A percentile compares a stretch with the other conserved stretches of the same genome.
phyloP scores from a whole-genome alignment of 1,140 invertebrate genomes.

The Trialeurodes vaporariorum region DNA sequence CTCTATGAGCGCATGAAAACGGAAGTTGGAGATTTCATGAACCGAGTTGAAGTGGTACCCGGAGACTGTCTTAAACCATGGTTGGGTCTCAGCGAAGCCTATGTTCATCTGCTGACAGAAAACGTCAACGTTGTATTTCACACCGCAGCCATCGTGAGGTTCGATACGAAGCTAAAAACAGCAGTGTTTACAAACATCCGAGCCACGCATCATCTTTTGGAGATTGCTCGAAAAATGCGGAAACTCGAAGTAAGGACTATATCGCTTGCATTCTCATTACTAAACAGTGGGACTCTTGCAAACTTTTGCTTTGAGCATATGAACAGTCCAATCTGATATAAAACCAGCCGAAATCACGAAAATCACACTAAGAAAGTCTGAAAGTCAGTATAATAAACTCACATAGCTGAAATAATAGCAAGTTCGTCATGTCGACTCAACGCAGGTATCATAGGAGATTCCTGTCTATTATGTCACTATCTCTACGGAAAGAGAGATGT shows the following conservation, averaged over 20 bases:
- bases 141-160: slow-evolving; percentile 79
- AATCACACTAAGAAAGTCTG: too few relatives aligned
- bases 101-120: slow-evolving; percentile 44
- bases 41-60: slow-evolving; percentile 31
- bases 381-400: too few relatives aligned
- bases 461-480: too few relatives aligned
- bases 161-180: slow-evolving; percentile 49
- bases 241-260: slow-evolving; percentile 49
- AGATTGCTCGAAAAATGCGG: slow-evolving; percentile 50
- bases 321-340: too few relatives aligned
- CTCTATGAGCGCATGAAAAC: slow-evolving; percentile 17
- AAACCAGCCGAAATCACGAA: too few relatives aligned
- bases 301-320: too few relatives aligned
- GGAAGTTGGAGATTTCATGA: slow-evolving; percentile 18
- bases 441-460: too few relatives aligned
- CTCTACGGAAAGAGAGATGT: too few relatives aligned
- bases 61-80: slow-evolving; percentile 42
- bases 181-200: slow-evolving; percentile 56
- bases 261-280: too few relatives aligned
- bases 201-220: slow-evolving; percentile 48
- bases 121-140: slow-evolving; percentile 82
- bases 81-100: slow-evolving; percentile 23
- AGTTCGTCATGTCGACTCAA: too few relatives aligned
- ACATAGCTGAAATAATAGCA: too few relatives aligned
- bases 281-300: too few relatives aligned